phyloP scores from a whole-genome alignment of 1,140 invertebrate species.

The Gyrodactylus bullatarudis region DNA sequence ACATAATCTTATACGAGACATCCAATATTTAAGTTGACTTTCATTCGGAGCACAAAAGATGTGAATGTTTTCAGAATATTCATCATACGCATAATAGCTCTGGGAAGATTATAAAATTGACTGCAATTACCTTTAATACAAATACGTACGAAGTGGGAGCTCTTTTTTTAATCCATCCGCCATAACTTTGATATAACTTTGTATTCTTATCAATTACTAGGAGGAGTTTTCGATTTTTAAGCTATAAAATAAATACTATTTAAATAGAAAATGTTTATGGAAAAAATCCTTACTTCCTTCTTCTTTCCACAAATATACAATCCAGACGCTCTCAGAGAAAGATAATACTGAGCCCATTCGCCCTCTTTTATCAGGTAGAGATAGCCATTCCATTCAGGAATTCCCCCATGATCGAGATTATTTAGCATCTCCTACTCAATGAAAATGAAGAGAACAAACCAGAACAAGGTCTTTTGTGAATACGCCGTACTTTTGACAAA shows the following conservation, averaged over 20 bases:
- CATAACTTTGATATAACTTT: background rate
- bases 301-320: background rate
- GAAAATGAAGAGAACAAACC: background rate
- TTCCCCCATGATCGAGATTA: background rate
- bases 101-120: background rate
- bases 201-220: background rate
- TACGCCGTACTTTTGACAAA: background rate
- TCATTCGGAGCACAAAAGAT: background rate
- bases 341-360: background rate
- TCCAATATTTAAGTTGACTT: background rate
- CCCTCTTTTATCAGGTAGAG: background rate
- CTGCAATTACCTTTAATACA: background rate
- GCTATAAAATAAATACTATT: too few species aligned
- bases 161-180: background rate
- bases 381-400: background rate
- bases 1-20: background rate
- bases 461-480: background rate
- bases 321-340: background rate
- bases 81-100: background rate
- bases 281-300: background rate
- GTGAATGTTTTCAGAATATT: background rate
- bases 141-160: background rate
- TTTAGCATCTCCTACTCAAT: background rate
- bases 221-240: too few species aligned
- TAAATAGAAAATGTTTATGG: too few species aligned